Base-by-base conservation (phyloP, 2,797 vertebrate genomes). In the Coreius guichenoti region DNA sequence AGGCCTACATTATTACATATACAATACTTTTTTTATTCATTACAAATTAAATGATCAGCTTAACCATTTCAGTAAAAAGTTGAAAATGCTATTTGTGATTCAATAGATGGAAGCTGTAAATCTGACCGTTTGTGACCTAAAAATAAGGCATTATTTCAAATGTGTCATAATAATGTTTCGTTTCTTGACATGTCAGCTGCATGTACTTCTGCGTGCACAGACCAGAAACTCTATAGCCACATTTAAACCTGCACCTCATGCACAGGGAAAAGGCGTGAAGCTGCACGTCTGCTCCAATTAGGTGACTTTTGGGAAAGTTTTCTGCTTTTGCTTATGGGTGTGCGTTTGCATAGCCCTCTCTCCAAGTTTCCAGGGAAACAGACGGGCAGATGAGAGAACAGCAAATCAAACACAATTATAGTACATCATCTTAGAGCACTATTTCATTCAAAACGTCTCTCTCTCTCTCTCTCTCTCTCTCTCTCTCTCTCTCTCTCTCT, bases 311-410 rank as follows among this genome's bases (percentile, higher is more conserved):
- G 61, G 68, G 36, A 81, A 76, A 79, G 80, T 83, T 82, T 51
- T 26, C 29, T 78, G 13, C 58, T 85, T 86, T 86, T 87, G 80
- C 43, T 72, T 70, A 82, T 82, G 84, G 51, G 29, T 69, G 78
- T 87, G 77, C 43, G 88, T 88, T 91, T 84, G 80, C 83, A 63
- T 72, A 86, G 80, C 86, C 26, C 43, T 76, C 84, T 82, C 51
- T 47, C 31, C 61, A 88, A 86, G 90, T 91, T 89, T 90, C 90
- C 90, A 90, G 76, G 90, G 90, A 88, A 91, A 91, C 90, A 82
- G 82, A 83, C 58, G 29, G 75, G 23, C 78, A 80, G 84, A 89
- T 85, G 51, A 82, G 65, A 78, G 70, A 81, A 58, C 76, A 43
- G 82, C 31, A 56, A 87, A 83, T 85, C 86, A 87, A 86, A 83